Base-by-base conservation (phyloP, 2,113 vertebrate genomes). In the Hylia prasina region DNA sequence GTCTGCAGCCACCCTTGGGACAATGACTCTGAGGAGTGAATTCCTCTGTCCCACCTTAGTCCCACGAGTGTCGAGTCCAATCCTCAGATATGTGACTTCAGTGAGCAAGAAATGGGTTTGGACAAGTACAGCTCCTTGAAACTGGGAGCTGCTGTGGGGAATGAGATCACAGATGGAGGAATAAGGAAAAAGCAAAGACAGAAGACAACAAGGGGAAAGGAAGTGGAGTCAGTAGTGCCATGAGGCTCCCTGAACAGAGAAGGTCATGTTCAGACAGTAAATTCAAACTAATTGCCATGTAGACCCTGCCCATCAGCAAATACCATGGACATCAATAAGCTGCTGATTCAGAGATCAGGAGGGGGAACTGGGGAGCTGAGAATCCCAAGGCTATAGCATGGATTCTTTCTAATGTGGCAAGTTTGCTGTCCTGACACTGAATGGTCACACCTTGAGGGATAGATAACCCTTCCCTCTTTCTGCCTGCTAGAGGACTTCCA, bases 371-470 rank as follows among this genome's bases (percentile, higher is more conserved):
- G 9, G 17, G 42, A 86, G 72, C 17, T 20, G 17, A 80, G 61
- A 76, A 45, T 45, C 53, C 75, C 81, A 57, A 37, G 71, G 39
- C 44, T 40, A 39, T 1, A 48, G n/a, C 60, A 57, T 31, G 22
- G 28, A 56, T 44, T n/a, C 15, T 65, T 80, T 9, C 45, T 68
- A 35, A 54, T 1, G 35, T 7, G 45, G 9, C 28, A 33, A 12
- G 16, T 39, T 84, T 40, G 20, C 39, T 2, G 3, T 35, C 19
- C 31, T 35, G 48, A 33, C 54, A 19, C 2, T 18, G 40, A 56
- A 58, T 0, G 1, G 4, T 28, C 2, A 3, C 27, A 39, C 16
- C 30, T 17, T 40, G 17, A 44, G 42, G 11, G 22, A 30, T 5
- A 30, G 40, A 51, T 27, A 25, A 30, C 16, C 4, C 2, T 40